Conservation (phyloP, 2,888 invertebrate species). For the Eubasilissa splendida region DNA sequence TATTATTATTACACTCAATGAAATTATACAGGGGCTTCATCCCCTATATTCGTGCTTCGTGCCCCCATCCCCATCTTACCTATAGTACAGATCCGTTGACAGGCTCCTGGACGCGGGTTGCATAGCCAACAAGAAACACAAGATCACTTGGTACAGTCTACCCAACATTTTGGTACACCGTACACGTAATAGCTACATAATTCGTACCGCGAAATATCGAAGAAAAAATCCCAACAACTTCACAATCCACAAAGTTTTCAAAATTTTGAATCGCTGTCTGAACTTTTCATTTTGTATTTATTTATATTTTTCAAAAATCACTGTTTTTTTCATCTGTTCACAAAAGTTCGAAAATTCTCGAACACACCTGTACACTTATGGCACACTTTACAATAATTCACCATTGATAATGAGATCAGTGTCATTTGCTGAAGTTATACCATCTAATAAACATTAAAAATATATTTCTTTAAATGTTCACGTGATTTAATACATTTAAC, state of each 20-base stretch:
- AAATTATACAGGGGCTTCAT: too few species aligned
- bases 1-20: too few species aligned
- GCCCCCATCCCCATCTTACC: constrained; percentile 38
- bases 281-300: constrained; percentile 38
- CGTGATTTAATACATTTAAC: too few species aligned
- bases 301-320: background rate
- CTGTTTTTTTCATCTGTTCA: constrained; percentile 41
- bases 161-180: constrained; percentile 54
- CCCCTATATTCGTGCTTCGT: too few species aligned
- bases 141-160: constrained; percentile 52
- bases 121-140: constrained; percentile 57
- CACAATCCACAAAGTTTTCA: background rate
- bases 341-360: constrained; percentile 42
- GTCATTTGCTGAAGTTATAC: background rate
- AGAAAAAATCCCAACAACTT: background rate
- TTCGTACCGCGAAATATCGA: constrained; percentile 7
- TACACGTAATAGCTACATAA: constrained; percentile 35
- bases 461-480: too few species aligned
- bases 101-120: constrained; percentile 57
- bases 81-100: constrained; percentile 55
- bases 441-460: too few species aligned
- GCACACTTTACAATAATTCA: background rate
- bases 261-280: constrained; percentile 20
- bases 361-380: constrained; percentile 15
- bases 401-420: constrained; percentile 5